Evolutionary conservation across 2,113 vertebrate species (phyloP), one percentile per base, ranked within the genome.

Genomic region (Labrus mixtus): DNA sequence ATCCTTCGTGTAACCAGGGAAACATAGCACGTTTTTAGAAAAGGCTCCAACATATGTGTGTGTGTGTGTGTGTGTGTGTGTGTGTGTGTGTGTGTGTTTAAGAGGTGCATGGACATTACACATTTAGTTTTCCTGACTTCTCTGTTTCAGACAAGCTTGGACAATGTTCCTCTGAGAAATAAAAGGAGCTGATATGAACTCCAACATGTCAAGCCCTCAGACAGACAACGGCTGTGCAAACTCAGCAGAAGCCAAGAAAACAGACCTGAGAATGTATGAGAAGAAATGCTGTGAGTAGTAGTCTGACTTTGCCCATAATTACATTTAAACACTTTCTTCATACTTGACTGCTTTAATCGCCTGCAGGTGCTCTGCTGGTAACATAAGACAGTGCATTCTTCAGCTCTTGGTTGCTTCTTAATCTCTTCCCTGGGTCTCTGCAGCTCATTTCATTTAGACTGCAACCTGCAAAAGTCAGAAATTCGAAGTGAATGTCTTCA

Each of bases 221-320:
- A 76, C 74, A 51, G 89, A 94, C 12, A 36, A 66, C 4, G 76
- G 73, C 45, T 74, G 79, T 19, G 56, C 81, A 29, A 88, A 87
- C 89, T 87, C 84, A 4, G 73, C 76, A 22, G 93, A 94, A 11
- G 61, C 71, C 68, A 94, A 90, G 87, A 95, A 84, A 84, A 36
- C 82, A 6, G 94, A 95, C 59, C 61, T 68, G 63, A 92, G 93
- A 59, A 46, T 84, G 74, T 87, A 90, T 8, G 93, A 93, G 76
- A 95, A 95, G 86, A 94, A 95, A 83, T 95, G 93, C 85, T 95
- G 94, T 95, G 75, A 95, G 94, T 90, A 56, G 51, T n/a, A 80
- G 22, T n/a, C 63, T 9, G 22, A 29, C 13, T 23, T 17, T 13
- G 43, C 22, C 58, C 39, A 51, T 72, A 55, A 56, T 79, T 79